Conservation (phyloP, 2,797 vertebrate genomes). For the Chiloscyllium punctatum region DNA sequence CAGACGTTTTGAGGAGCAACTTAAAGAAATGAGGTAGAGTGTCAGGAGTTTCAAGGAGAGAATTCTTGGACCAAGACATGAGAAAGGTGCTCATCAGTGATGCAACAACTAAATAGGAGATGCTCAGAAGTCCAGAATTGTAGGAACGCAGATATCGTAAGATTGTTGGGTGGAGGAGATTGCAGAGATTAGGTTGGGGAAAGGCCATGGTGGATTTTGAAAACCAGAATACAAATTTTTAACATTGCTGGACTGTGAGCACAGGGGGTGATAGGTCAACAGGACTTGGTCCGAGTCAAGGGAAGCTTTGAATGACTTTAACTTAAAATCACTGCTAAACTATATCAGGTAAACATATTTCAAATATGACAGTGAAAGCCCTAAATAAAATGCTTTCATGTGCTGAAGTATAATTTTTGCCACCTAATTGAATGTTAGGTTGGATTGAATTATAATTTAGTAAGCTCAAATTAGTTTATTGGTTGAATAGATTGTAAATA, state of each 20-base stretch:
- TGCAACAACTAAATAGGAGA: too few relatives aligned
- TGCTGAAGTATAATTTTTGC: neutral
- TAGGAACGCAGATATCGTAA: too few relatives aligned
- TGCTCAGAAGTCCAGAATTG: too few relatives aligned
- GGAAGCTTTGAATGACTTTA: neutral
- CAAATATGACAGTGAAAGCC: neutral
- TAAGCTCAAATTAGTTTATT: neutral
- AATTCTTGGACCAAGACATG: neutral
- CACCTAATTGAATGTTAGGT: neutral
- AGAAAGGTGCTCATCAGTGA: neutral
- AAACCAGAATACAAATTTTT: too few relatives aligned
- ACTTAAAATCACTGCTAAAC: neutral
- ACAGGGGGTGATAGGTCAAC: neutral
- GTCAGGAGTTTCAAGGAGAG: neutral
- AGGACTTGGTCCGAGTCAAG: neutral
- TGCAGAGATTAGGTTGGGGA: neutral
- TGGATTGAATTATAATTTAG: slow-evolving; percentile 8
- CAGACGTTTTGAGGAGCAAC: neutral
- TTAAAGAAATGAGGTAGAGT: neutral
- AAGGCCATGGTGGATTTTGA: neutral
- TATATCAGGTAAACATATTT: neutral
- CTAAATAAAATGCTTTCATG: neutral
- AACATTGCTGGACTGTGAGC: neutral
- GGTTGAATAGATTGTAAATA: neutral
- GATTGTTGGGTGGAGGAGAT: neutral